These are phyloP conservation scores for Lagorchestes hirsutus DNA, from an alignment of 2,797 vertebrate genomes.

Conservation along the genomic window DNA sequence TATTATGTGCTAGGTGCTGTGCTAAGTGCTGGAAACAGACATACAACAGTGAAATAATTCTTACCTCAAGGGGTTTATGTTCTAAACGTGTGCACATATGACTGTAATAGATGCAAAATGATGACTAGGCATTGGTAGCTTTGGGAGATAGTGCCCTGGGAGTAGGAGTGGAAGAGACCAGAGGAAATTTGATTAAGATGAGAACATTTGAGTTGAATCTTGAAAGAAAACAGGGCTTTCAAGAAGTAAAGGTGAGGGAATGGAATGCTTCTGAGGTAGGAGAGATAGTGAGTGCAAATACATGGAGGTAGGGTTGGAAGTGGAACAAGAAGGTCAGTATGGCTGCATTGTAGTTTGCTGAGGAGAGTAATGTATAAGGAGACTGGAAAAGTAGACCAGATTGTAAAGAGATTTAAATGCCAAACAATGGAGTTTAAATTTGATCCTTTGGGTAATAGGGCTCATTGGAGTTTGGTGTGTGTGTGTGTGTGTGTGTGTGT, in stretches of 20 bases:
- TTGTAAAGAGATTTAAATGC: not conserved
- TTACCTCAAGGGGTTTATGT: too few species aligned
- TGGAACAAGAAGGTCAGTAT: not conserved
- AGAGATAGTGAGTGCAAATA: not conserved
- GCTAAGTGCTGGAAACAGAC: not conserved
- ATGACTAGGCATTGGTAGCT: not conserved
- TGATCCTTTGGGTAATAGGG: not conserved
- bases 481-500: not conserved
- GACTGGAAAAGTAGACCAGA: not conserved
- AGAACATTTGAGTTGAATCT: not conserved
- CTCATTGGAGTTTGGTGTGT: not conserved
- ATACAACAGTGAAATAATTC: not conserved
- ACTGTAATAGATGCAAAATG: not conserved
- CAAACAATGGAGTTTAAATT: not conserved
- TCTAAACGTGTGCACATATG: not conserved
- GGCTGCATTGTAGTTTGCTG: not conserved
- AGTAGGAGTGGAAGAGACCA: not conserved
- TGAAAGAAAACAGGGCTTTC: not conserved
- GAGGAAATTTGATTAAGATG: not conserved
- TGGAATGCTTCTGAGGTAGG: not conserved
- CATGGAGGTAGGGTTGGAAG: not conserved
- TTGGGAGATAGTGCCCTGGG: not conserved
- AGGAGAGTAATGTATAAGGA: not conserved
- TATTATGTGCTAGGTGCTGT: not conserved
- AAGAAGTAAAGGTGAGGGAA: not conserved